Percentiles rank a stretch among this genome's conserved stretches.
Conservation (phyloP, 1,140 invertebrate genomes). For the Coelopa frigida region DNA sequence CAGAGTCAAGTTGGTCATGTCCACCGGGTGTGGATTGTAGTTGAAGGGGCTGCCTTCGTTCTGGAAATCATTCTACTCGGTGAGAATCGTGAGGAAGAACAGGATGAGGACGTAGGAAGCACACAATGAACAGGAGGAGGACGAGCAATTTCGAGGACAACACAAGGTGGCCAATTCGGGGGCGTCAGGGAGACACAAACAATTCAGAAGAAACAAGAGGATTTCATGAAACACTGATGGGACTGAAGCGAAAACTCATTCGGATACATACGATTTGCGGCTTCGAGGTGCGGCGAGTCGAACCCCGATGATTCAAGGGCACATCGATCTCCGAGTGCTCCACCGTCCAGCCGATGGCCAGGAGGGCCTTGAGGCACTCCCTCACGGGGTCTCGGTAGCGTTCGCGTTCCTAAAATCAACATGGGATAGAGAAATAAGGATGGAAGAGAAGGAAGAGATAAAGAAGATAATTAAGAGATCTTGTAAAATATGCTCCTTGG, state of each 20-base stretch:
- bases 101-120: no score
- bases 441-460: no score
- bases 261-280: constrained; percentile 42
- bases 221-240: no score
- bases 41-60: constrained; percentile 72
- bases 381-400: constrained; percentile 90
- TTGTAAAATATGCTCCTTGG: no score
- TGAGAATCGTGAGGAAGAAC: no score
- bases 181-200: no score
- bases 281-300: constrained; percentile 69
- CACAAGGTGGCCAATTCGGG: no score
- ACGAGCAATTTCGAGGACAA: no score
- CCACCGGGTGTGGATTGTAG: constrained; percentile 96
- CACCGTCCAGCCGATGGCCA: constrained; percentile 90
- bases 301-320: constrained; percentile 64
- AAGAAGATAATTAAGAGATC: no score
- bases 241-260: no score
- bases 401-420: constrained; percentile 77
- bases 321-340: constrained; percentile 83
- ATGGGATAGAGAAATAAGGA: not conserved
- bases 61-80: constrained; percentile 46
- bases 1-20: constrained; percentile 95
- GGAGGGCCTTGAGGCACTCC: constrained; percentile 84
- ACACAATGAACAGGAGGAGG: no score
- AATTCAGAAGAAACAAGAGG: no score